Conservation (phyloP, 1,140 invertebrate species). For the Rhysida immarginata region DNA sequence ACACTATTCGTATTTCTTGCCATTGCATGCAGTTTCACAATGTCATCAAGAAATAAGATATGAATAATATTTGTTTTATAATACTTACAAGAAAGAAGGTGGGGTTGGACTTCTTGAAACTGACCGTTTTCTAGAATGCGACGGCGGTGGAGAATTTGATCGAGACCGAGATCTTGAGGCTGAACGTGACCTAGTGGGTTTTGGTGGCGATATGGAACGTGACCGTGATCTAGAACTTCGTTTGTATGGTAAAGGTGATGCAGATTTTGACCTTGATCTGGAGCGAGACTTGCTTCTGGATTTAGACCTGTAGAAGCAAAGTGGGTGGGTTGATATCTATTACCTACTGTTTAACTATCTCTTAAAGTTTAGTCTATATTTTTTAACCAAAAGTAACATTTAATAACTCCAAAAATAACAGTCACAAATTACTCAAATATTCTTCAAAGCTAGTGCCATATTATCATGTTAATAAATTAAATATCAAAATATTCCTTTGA, state of each 20-base stretch:
- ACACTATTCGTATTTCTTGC: no score
- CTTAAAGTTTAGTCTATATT: no score
- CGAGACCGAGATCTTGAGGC: slow-evolving; percentile 14
- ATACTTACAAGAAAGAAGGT: slow-evolving; percentile 55
- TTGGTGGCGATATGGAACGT: slow-evolving; percentile 28
- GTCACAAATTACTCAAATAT: no score
- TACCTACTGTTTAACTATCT: neutral
- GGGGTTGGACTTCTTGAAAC: slow-evolving; percentile 49
- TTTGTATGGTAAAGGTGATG: slow-evolving; percentile 11
- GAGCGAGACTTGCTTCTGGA: slow-evolving; percentile 18
- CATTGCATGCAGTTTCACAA: no score
- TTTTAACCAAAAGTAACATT: no score
- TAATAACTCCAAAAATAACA: no score
- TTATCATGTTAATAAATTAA: no score
- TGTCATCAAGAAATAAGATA: no score
- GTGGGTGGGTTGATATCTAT: neutral
- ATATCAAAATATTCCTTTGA: no score
- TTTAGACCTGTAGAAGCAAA: slow-evolving; percentile 12
- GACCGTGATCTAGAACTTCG: slow-evolving; percentile 27
- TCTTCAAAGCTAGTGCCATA: no score
- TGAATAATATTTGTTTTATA: no score
- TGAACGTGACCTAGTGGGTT: slow-evolving; percentile 23
- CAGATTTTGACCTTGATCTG: slow-evolving; percentile 15
- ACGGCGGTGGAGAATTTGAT: slow-evolving; percentile 14
- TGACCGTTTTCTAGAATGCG: slow-evolving; percentile 14